A percentile compares a stretch with the other conserved stretches of the same genome.
Conservation (phyloP, 2,888 invertebrate genomes). For the Microplitis manilae region DNA sequence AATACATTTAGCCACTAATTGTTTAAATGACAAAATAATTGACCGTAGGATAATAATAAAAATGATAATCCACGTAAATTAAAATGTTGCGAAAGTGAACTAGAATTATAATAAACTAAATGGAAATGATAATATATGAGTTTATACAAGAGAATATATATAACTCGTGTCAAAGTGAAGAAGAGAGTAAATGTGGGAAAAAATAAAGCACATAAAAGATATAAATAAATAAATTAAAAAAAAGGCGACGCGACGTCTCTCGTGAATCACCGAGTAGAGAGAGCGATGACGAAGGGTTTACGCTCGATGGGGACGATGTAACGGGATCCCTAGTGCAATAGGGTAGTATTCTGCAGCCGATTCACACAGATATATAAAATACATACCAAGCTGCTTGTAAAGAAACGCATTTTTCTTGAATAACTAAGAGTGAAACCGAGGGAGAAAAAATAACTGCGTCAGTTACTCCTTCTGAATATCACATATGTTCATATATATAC, state of each 20-base stretch:
- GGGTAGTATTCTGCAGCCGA: slow-evolving; percentile 20
- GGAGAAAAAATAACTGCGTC: slow-evolving; percentile 19
- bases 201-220: slow-evolving; percentile 22
- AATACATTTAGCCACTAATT: background rate
- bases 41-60: background rate
- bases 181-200: slow-evolving; percentile 33
- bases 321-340: slow-evolving; percentile 39
- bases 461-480: slow-evolving; percentile 17
- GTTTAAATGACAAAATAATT: background rate
- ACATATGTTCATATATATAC: background rate
- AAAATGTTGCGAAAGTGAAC: background rate
- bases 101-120: background rate
- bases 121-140: background rate
- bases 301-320: slow-evolving; percentile 38
- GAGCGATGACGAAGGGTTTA: slow-evolving; percentile 42
- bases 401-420: slow-evolving; percentile 36
- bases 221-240: slow-evolving; percentile 32
- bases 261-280: slow-evolving; percentile 33
- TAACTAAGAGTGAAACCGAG: slow-evolving; percentile 27
- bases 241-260: slow-evolving; percentile 38
- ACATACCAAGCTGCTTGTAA: background rate
- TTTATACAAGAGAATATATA: slow-evolving; percentile 16
- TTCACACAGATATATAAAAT: slow-evolving; percentile 20
- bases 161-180: slow-evolving; percentile 37
- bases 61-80: background rate